phyloP scores from a whole-genome alignment of 1,140 invertebrate species.

The Heliconius hermathena region DNA sequence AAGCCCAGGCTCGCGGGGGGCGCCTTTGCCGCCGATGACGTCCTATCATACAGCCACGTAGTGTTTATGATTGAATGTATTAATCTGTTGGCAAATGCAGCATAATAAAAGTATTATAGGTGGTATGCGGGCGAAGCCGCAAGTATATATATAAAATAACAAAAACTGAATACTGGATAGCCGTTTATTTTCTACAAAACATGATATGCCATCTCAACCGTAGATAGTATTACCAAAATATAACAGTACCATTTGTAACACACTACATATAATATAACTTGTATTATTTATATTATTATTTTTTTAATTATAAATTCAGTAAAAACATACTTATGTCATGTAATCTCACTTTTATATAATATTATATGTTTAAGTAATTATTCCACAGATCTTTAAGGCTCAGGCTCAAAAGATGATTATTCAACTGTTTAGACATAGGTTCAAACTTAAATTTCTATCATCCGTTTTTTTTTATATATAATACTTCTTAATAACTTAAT shows the following conservation, averaged over 20 bases:
- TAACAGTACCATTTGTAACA: conserved; percentile 56
- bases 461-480: not conserved
- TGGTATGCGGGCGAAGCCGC: too few relatives aligned
- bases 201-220: conserved; percentile 69
- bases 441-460: not conserved
- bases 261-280: not conserved
- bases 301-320: conserved; percentile 50
- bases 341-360: conserved; percentile 46
- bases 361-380: conserved; percentile 22
- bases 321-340: conserved; percentile 54
- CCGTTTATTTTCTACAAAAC: conserved; percentile 73
- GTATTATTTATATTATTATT: conserved; percentile 15
- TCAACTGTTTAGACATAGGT: not conserved
- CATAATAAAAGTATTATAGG: too few relatives aligned
- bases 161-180: conserved; percentile 44
- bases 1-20: too few relatives aligned
- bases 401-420: not conserved
- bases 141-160: not conserved
- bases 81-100: too few relatives aligned
- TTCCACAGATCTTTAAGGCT: conserved; percentile 62
- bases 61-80: too few relatives aligned
- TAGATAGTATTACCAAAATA: conserved; percentile 65
- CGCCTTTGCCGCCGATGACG: too few relatives aligned
- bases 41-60: too few relatives aligned
- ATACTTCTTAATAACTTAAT: not conserved